Percentiles rank a stretch among this genome's conserved stretches.
Evolutionary conservation across 2,113 vertebrate species (phyloP).

Genomic region (Astur gentilis): DNA sequence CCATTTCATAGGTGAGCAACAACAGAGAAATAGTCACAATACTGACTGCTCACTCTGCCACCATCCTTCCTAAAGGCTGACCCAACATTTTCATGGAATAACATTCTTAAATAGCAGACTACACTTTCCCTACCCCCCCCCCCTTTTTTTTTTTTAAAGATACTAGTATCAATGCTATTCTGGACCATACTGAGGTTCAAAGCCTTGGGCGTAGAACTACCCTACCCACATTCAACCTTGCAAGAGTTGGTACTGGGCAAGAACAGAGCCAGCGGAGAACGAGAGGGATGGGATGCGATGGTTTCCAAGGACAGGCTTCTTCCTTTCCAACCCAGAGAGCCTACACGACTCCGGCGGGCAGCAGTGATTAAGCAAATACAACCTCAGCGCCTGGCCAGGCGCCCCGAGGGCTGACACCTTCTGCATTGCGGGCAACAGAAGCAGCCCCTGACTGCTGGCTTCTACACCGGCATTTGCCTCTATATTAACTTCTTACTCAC

Average conservation of each 20-base stretch:
- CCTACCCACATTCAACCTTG: not conserved
- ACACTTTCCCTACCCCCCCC: not conserved
- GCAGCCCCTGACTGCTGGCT: not conserved
- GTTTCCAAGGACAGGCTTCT: not conserved
- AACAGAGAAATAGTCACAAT: not conserved
- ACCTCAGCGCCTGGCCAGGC: not conserved
- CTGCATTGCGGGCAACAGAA: accelerated
- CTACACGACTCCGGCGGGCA: accelerated
- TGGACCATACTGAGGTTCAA: not conserved
- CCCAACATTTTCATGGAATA: not conserved
- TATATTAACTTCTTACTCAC: no score
- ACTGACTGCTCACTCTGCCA: not conserved
- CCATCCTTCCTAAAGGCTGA: not conserved
- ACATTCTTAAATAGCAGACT: not conserved
- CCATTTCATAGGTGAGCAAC: not conserved
- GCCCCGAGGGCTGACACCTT: accelerated
- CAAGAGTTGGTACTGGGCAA: not conserved
- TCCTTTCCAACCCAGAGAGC: not conserved
- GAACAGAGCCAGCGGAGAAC: not conserved
- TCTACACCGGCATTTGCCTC: not conserved
- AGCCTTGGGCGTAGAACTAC: not conserved
- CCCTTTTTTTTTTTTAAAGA: not conserved
- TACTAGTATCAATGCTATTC: accelerated
- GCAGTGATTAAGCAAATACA: not conserved
- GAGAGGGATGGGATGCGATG: not conserved